A percentile compares a stretch with the other conserved stretches of the same genome.
These are phyloP conservation scores for Drosophila rufa DNA, from an alignment of 1,140 invertebrate genomes.

Conservation along the genomic window DNA sequence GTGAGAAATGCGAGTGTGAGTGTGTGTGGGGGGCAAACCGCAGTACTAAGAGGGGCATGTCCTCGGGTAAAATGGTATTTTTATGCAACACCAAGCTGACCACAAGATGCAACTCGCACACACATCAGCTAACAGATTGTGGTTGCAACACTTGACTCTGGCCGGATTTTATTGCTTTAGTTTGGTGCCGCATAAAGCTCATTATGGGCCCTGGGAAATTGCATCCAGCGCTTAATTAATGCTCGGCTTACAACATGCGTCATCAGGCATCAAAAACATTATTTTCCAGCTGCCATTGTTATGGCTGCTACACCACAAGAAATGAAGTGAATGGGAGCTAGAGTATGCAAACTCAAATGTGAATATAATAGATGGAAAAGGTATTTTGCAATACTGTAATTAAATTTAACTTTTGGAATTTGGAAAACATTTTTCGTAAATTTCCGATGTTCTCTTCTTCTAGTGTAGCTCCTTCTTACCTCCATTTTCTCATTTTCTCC, in stretches of 20 bases:
- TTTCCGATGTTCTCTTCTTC: neutral
- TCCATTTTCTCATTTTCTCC: constrained; percentile 9
- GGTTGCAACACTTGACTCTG: constrained; percentile 57
- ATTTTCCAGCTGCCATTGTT: constrained; percentile 42
- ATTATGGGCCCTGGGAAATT: constrained; percentile 70
- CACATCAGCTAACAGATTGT: constrained; percentile 33
- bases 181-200: constrained; percentile 71
- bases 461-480: constrained; percentile 6
- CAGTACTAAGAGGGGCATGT: constrained; percentile 41
- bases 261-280: constrained; percentile 39
- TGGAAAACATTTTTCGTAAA: no score
- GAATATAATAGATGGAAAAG: no score
- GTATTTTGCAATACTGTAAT: neutral
- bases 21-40: constrained; percentile 39
- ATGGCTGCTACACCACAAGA: constrained; percentile 6
- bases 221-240: constrained; percentile 65
- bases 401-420: neutral
- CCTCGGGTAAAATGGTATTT: constrained; percentile 73
- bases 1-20: constrained; percentile 46
- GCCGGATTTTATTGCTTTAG: constrained; percentile 72
- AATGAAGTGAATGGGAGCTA: neutral
- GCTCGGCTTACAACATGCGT: constrained; percentile 50
- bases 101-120: constrained; percentile 66
- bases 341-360: no score
- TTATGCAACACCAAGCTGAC: constrained; percentile 75